Evolutionary conservation across 2,888 invertebrate genomes (phyloP).

Genomic region (Dolichopus griseipennis): DNA sequence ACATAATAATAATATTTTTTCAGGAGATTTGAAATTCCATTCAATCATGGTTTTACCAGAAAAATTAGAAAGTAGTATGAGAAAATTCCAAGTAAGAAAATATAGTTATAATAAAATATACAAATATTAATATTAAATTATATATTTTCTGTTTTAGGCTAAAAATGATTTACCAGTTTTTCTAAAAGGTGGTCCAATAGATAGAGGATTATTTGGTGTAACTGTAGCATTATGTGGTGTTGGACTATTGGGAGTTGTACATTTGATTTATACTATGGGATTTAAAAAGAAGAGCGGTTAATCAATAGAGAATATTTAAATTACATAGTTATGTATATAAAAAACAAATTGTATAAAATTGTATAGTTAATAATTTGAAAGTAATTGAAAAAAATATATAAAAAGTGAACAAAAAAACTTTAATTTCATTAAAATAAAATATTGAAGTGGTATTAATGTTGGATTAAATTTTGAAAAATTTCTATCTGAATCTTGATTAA

Average conservation of each 20-base stretch:
- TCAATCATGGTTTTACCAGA: constrained; percentile 39
- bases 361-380: too few species aligned
- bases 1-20: background rate
- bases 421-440: too few species aligned
- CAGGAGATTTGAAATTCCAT: too few species aligned
- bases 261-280: constrained; percentile 37
- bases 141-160: constrained; percentile 30
- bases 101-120: background rate
- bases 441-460: too few species aligned
- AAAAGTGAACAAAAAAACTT: too few species aligned
- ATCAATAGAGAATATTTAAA: background rate
- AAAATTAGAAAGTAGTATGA: constrained; percentile 33
- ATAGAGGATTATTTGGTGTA: constrained; percentile 37
- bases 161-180: constrained; percentile 38
- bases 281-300: constrained; percentile 34
- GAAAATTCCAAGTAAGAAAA: constrained; percentile 36
- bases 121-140: constrained; percentile 5
- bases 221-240: constrained; percentile 39
- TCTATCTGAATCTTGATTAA: too few species aligned
- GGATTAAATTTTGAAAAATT: too few species aligned
- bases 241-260: constrained; percentile 32
- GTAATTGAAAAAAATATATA: too few species aligned
- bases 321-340: background rate
- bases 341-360: too few species aligned
- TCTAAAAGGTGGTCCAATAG: constrained; percentile 40